A percentile compares a stretch with the other conserved stretches of the same genome.
phyloP scores from a whole-genome alignment of 2,797 vertebrate species.

The Astyanax mexicanus region DNA sequence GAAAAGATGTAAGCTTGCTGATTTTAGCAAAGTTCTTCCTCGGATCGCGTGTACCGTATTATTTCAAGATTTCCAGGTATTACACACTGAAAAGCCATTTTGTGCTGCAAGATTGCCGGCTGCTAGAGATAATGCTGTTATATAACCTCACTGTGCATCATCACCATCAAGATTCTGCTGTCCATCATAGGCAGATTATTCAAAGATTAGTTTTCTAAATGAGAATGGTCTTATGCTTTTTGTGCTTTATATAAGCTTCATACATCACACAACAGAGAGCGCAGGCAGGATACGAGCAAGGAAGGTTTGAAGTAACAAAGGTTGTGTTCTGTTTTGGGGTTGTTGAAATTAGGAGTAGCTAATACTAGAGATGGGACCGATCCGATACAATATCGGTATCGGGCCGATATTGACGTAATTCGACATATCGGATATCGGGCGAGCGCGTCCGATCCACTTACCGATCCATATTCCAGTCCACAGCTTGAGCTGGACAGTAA shows the following conservation, averaged over 20 bases:
- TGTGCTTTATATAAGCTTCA: background rate
- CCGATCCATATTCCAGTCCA: too few relatives aligned
- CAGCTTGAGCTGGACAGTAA: too few relatives aligned
- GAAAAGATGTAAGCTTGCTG: background rate
- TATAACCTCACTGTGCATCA: conserved; percentile 59
- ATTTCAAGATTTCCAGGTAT: conserved; percentile 52
- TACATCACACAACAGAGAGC: background rate
- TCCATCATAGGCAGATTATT: conserved; percentile 59
- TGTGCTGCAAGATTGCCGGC: conserved; percentile 66
- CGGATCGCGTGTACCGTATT: background rate
- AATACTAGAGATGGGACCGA: too few relatives aligned
- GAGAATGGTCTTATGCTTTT: background rate
- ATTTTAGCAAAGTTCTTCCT: background rate
- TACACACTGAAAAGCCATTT: conserved; percentile 64
- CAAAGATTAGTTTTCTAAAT: conserved; percentile 37
- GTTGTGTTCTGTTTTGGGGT: background rate
- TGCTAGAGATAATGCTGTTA: conserved; percentile 73
- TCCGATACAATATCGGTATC: too few relatives aligned
- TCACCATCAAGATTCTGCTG: conserved; percentile 54
- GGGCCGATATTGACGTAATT: too few relatives aligned
- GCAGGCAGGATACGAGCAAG: background rate
- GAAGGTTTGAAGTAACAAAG: background rate
- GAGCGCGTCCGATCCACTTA: too few relatives aligned
- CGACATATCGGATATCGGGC: too few relatives aligned
- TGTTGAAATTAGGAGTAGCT: background rate